phyloP scores from a whole-genome alignment of 2,888 invertebrate species.

The Neria commutata region DNA sequence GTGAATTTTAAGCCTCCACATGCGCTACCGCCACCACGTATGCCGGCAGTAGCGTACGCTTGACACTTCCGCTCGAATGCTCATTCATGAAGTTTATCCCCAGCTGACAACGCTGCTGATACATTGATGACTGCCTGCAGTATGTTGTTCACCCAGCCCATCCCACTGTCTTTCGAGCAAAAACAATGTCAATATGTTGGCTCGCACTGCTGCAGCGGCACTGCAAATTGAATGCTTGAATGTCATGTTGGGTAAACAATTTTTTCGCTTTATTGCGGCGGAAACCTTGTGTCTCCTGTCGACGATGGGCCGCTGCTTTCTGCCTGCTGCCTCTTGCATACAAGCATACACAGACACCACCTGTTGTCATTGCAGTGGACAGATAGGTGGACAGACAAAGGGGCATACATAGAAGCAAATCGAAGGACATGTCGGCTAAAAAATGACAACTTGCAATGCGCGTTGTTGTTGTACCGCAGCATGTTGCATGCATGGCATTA shows the following conservation, averaged over 20 bases:
- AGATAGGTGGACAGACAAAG: slow-evolving; percentile 12
- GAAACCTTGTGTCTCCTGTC: neutral
- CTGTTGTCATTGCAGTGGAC: slow-evolving; percentile 46
- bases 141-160: neutral
- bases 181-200: neutral
- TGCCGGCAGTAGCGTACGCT: no score
- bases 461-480: neutral
- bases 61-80: neutral
- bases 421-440: neutral
- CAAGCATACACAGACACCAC: slow-evolving; percentile 33
- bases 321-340: neutral
- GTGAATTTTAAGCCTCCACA: no score
- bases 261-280: neutral
- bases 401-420: neutral
- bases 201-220: neutral
- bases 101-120: neutral
- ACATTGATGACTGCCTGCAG: neutral
- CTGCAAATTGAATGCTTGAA: neutral
- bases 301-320: no score
- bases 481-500: no score
- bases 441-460: neutral
- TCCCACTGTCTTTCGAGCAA: neutral
- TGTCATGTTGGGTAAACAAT: neutral
- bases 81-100: neutral
- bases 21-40: no score